phyloP scores from a whole-genome alignment of 2,797 vertebrate genomes.

The Argya squamiceps region DNA sequence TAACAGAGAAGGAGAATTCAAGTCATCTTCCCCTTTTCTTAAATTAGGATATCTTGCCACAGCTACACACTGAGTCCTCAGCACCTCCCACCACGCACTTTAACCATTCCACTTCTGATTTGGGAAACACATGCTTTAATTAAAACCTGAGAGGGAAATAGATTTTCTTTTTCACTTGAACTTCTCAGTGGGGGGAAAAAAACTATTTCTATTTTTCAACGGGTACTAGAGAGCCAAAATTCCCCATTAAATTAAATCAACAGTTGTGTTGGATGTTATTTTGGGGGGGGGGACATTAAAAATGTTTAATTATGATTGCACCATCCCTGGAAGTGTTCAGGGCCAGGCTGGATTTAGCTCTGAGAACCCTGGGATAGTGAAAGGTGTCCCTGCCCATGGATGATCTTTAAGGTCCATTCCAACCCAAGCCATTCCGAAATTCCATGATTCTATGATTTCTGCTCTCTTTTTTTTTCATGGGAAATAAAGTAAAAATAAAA shows the following conservation, averaged over 20 bases:
- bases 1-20: neutral
- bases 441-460: neutral
- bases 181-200: neutral
- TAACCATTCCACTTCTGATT: neutral
- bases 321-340: neutral
- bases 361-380: neutral
- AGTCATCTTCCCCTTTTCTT: neutral
- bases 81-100: neutral
- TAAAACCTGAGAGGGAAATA: neutral
- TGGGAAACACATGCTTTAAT: neutral
- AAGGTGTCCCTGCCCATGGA: neutral
- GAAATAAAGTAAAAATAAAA: constrained; percentile 7
- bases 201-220: neutral
- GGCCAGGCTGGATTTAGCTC: neutral
- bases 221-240: neutral
- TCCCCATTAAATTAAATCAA: neutral
- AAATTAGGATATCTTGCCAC: neutral
- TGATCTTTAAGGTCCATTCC: neutral
- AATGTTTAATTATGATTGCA: neutral
- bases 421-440: neutral
- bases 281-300: neutral
- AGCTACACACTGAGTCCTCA: neutral
- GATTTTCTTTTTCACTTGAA: neutral
- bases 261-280: neutral
- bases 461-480: neutral